Evolutionary conservation across 2,888 invertebrate species (phyloP).

Genomic region (Mesoligia furuncula): DNA sequence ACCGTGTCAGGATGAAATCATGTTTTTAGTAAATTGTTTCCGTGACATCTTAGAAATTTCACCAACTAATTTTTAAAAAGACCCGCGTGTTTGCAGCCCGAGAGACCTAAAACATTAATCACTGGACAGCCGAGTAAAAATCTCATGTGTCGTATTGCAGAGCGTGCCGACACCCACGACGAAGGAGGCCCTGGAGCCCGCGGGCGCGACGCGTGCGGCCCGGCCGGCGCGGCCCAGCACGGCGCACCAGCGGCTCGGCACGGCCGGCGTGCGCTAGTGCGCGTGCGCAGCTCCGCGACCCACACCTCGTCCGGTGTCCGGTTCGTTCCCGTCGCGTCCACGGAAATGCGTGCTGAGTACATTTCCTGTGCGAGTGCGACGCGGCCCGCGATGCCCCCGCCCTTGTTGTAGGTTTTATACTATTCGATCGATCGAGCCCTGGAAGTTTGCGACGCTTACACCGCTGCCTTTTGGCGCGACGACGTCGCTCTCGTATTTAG

Average conservation of each 20-base stretch:
- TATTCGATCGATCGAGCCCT: slow-evolving; percentile 52
- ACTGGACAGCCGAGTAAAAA: background rate
- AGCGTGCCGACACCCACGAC: slow-evolving; percentile 71
- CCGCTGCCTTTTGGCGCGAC: slow-evolving; percentile 6
- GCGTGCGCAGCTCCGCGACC: background rate
- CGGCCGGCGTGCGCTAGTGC: slow-evolving; percentile 70
- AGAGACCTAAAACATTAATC: background rate
- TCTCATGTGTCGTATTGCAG: slow-evolving; percentile 62
- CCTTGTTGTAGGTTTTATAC: slow-evolving; percentile 62
- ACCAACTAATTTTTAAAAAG: background rate
- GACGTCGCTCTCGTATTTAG: slow-evolving; percentile 6
- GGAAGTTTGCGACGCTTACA: slow-evolving; percentile 40
- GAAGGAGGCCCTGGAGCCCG: slow-evolving; percentile 74
- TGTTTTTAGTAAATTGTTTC: no score
- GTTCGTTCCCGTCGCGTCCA: slow-evolving; percentile 7
- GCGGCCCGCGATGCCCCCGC: slow-evolving; percentile 56
- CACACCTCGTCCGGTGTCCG: background rate
- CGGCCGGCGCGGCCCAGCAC: slow-evolving; percentile 70
- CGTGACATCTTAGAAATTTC: background rate
- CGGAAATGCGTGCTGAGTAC: slow-evolving; percentile 31
- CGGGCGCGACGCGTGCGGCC: slow-evolving; percentile 70
- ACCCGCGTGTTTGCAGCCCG: no score
- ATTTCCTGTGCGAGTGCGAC: slow-evolving; percentile 43
- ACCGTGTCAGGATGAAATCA: no score
- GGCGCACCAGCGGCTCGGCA: slow-evolving; percentile 76